Base-by-base conservation (phyloP, 2,113 vertebrate species). In the Thymallus thymallus region DNA sequence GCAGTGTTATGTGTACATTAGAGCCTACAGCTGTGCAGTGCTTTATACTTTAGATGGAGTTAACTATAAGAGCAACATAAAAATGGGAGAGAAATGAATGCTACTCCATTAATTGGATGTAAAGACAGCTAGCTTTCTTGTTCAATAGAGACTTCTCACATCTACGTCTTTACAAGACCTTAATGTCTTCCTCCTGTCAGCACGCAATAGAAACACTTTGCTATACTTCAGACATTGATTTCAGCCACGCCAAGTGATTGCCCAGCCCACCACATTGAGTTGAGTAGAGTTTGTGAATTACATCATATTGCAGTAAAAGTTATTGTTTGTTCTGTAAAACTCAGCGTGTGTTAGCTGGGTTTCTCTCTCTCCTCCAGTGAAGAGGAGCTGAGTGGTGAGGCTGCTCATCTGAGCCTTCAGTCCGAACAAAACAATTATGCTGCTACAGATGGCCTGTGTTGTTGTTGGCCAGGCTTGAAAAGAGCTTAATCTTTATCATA, bases 371-470 rank as follows among this genome's bases (percentile, higher is more conserved):
- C 23, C 24, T 64, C 24, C 24, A 64, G n/a, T 72, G 76, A 76
- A 68, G 69, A 45, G 35, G 68, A 22, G 9, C 60, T 22, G 51
- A 41, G 35, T 41, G 2, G 35, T 41, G 35, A 10, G 35, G n/a
- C 56, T 23, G 56, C 56, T 60, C 63, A 51, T 74, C 46, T 65
- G 55, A 77, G 75, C 67, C 48, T 69, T 61, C 75, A 64, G 73
- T 58, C 60, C 23, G 61, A 51, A 77, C 72, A 63, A 48, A 23
- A 41, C 88, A 82, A 86, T 84, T 80, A 84, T 72, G 68, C 76
- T 77, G 30, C 69, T 85, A 81, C 86, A 91, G 86, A 86, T 91
- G 86, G 82, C 81, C 73, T 56, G 69, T 72, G 76, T 76, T 80
- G 68, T 73, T 82, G 68, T 64, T 83, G 83, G 80, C 73, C 72